Evolutionary conservation across 1,140 invertebrate species (phyloP), one percentile per base, ranked within the genome.

Genomic region (Ostrea denselamellosa): DNA sequence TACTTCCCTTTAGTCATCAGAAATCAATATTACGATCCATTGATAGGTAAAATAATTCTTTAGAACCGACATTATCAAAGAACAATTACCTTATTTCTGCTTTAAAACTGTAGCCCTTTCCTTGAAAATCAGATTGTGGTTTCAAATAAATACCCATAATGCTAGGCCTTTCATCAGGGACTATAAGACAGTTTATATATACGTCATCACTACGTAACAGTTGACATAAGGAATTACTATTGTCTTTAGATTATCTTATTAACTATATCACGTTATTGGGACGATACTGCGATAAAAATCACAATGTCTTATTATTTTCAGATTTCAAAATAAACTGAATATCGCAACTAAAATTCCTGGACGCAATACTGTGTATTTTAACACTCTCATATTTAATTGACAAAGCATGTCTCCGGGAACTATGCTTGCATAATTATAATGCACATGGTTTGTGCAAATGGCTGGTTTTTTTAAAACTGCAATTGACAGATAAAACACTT

Each of bases 401-500:
- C 68, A 34, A 52, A 83, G 34, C 58, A 68, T 52, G 28, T 44
- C 62, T 34, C 25, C 19, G 5, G 14, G 17, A 52, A 25, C 17
- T 28, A 51, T 28, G 22, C 54, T n/a, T 19, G 56, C 44, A 65
- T 56, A 17, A 51, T 62, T 68, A 58, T 52, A 51, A 9, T 71
- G 44, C 25, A 25, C 68, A 17, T 68, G 62, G 68, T 17, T 52
- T 51, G 65, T 65, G 28, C 56, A 44, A 85, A 85, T 65, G 65
- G 65, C 25, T 85, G 65, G 65, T 14, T 5, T 19, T 25, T 68
- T 14, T 85, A 68, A 62, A 85, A 85, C 51, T 85, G 44, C 68
- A 85, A 85, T 52, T 85, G 85, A 62, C 51, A 85, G 85, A 85
- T 22, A 34, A 85, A 85, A 22, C 58, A 25, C 8, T 85, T 58